A percentile compares a stretch with the other conserved stretches of the same genome.
These are phyloP conservation scores for Philonicus albiceps DNA, from an alignment of 2,888 invertebrate species.

Conservation along the genomic window DNA sequence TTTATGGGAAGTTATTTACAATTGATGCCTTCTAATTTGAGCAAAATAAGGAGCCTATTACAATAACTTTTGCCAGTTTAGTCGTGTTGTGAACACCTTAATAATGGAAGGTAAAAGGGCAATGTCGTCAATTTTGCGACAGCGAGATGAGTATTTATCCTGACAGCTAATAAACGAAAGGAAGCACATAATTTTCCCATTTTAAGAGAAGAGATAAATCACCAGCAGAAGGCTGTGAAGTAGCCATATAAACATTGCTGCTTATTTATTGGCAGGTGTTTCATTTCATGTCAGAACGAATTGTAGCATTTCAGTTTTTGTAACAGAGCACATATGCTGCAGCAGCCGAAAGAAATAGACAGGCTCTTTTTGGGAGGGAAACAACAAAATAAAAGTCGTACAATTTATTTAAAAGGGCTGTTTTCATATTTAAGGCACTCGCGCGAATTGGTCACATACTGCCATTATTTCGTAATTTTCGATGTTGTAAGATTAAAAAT, in stretches of 20 bases:
- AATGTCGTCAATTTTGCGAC: neutral
- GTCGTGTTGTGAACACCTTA: neutral
- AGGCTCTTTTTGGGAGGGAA: neutral
- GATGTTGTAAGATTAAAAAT: too few relatives aligned
- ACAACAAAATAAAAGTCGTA: neutral
- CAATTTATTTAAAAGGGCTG: neutral
- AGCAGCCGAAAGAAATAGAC: neutral
- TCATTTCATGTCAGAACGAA: neutral
- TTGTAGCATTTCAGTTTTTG: neutral
- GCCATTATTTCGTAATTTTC: too few relatives aligned
- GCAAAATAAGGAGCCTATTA: neutral
- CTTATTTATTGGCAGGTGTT: neutral
- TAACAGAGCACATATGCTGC: neutral
- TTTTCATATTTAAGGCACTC: neutral
- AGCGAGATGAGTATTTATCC: neutral
- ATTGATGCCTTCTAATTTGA: neutral
- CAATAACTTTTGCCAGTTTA: neutral
- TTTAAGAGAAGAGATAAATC: neutral
- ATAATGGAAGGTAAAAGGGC: neutral
- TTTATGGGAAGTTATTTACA: neutral
- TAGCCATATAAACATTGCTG: neutral
- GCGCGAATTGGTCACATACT: neutral
- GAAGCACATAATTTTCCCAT: neutral
- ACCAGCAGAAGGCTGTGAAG: neutral
- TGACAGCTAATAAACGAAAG: neutral